These are phyloP conservation scores for Pangasius mekongensis DNA, from an alignment of 2,797 vertebrate genomes.

Conservation along the genomic window DNA sequence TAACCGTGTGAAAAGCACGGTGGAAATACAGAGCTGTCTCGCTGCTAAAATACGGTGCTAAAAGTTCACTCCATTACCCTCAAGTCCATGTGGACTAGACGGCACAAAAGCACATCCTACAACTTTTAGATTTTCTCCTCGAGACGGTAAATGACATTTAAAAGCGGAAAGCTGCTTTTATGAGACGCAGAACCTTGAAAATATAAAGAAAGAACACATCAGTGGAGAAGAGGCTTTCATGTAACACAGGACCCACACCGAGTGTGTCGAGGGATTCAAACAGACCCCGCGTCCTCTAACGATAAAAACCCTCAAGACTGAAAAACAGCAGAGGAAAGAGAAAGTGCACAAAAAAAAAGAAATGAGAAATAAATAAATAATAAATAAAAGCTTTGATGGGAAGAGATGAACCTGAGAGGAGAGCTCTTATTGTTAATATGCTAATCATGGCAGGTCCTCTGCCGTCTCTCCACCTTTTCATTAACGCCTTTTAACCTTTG, in stretches of 20 bases:
- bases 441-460: constrained; percentile 28
- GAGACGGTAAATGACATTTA: constrained; percentile 15
- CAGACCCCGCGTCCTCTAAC: not conserved
- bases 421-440: constrained; percentile 31
- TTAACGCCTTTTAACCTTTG: constrained; percentile 50
- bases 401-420: constrained; percentile 18
- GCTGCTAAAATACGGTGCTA: not conserved
- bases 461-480: constrained; percentile 26
- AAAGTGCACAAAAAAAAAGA: not conserved
- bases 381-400: not conserved
- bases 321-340: not conserved
- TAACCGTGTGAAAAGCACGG: not conserved
- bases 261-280: constrained; percentile 6
- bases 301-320: not conserved
- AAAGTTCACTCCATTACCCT: not conserved
- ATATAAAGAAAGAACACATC: not conserved
- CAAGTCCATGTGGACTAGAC: not conserved
- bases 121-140: constrained; percentile 23
- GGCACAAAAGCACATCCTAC: not conserved
- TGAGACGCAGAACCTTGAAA: constrained; percentile 3
- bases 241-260: not conserved
- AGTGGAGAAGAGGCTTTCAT: not conserved
- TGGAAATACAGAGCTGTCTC: not conserved
- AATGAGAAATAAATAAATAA: not conserved
- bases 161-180: not conserved